Evolutionary conservation across 1,140 invertebrate species (phyloP), one percentile per base, ranked within the genome.

Genomic region (Lucilia sericata): DNA sequence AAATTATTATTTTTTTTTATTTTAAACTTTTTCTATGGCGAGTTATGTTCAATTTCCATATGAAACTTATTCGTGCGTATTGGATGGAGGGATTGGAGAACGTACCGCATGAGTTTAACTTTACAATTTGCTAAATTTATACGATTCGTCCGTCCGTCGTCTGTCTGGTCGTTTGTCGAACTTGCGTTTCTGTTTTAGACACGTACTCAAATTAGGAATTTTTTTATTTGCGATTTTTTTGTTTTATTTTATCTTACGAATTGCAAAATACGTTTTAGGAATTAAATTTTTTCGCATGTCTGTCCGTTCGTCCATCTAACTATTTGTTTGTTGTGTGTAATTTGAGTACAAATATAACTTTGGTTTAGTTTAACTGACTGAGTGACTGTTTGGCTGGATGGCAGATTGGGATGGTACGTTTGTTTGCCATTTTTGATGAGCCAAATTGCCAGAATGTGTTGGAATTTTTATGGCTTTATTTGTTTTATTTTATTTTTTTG

Each of bases 381-480:
- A 36, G n/a, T 78, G 17, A 78, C 34, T 19, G 42, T 42, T 42
- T 2, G 36, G 34, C 13, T 36, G 74, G 34, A n/a, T 76, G 42
- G 75, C 19, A 42, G 34, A 14, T 75, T 30, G 74, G 5, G 30
- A 78, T 78, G 36, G 13, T 80, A 51, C 3, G 76, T 80, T 80
- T 19, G 42, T 51, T 80, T 80, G n/a, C 76, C 76, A 51, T 51
- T 80, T 76, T 80, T 51, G 76, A 80, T 51, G 30, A 82, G 51
- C 82, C 82, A 74, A 82, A 82, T 82, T 82, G 82, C 82, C 30
- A 34, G 65, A 82, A 82, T 82, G 82, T 74, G 82, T 70, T 82
- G 82, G 82, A 82, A 82, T 82, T 82, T 82, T 82, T 82, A 82
- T 82, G 51, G 55, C 65, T 60, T 82, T 70, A 70, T 82, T 82